Percentiles rank a stretch among this genome's conserved stretches.
phyloP scores from a whole-genome alignment of 2,797 vertebrate species.

The Iguana delicatissima region DNA sequence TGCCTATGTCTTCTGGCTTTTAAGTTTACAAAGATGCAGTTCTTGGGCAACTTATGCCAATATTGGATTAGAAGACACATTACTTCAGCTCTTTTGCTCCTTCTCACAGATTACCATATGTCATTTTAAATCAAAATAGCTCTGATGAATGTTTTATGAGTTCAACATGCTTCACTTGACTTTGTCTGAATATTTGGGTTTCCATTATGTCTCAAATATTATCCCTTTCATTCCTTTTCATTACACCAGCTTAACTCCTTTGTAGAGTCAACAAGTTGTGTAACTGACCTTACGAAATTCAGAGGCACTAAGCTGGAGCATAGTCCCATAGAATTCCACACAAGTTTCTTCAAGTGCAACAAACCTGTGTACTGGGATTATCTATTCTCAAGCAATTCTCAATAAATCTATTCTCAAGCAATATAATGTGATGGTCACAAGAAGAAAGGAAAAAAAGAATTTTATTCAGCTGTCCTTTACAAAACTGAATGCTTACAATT shows the following conservation, averaged over 20 bases:
- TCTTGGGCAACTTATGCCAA: not conserved
- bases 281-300: not conserved
- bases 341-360: not conserved
- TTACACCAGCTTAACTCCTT: not conserved
- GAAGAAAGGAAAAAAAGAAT: not conserved
- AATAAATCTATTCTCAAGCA: no score
- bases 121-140: constrained; percentile 44
- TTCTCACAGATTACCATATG: not conserved
- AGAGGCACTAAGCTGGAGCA: not conserved
- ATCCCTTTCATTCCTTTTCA: not conserved
- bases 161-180: not conserved
- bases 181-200: constrained; percentile 25
- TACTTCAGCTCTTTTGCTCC: not conserved
- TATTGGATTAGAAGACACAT: constrained; percentile 20
- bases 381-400: not conserved
- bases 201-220: not conserved
- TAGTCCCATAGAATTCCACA: no score
- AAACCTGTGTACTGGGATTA: not conserved
- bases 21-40: not conserved
- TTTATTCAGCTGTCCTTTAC: constrained; percentile 35
- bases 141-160: constrained; percentile 10
- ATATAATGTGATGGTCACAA: not conserved
- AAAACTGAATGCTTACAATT: constrained; percentile 47
- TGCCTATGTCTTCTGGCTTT: not conserved
- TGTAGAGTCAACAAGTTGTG: not conserved